Base-by-base conservation (phyloP, 1,140 invertebrate genomes). In the Aphis craccivora region DNA sequence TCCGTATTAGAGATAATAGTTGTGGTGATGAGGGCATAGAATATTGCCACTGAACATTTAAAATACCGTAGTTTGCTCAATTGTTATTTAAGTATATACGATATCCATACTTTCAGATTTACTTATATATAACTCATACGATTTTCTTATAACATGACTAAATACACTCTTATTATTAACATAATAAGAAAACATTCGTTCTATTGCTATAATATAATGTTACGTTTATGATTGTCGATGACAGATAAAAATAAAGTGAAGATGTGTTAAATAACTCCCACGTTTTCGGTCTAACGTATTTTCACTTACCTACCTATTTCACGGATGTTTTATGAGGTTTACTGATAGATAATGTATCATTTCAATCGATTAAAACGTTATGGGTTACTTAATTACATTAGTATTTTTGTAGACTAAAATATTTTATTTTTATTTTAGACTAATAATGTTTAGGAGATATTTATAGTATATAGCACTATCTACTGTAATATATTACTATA, bases 241-340 rank as follows among this genome's bases (percentile, higher is more conserved):
- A 88, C 45, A 22, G 45, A 88, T 88, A n/a, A 88, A 88, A 88
- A 87, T 87, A 14, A 67, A 67, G 60, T 11, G 84, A 45, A 45
- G 84, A 87, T 48, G 40, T 14, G 14, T n/a, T 25, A n/a, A 87
- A 88, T 35, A 88, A 35, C 30, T 88, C 5, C 8, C 7, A 84
- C 23, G 37, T 84, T 88, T 87, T 87, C 18, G 43, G 30, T 35
- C 7, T 51, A 35, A 86, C 14, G 1, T 43, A 51, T 23, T 88
- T 22, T 51, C 2, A 51, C 20, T 87, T 51, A 40, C 1, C 37
- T 40, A 37, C 9, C 20, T 84, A 84, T 40, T 84, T 40, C 37
- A 40, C 5, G 2, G n/a, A 51, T 0, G 35, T 8, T 53, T 53
- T 35, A 53, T 89, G 11, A 53, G n/a, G 4, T 89, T 89, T 53